A percentile compares a stretch with the other conserved stretches of the same genome.
These are phyloP conservation scores for Chelonus formosanus DNA, from an alignment of 2,888 invertebrate species.

Conservation along the genomic window DNA sequence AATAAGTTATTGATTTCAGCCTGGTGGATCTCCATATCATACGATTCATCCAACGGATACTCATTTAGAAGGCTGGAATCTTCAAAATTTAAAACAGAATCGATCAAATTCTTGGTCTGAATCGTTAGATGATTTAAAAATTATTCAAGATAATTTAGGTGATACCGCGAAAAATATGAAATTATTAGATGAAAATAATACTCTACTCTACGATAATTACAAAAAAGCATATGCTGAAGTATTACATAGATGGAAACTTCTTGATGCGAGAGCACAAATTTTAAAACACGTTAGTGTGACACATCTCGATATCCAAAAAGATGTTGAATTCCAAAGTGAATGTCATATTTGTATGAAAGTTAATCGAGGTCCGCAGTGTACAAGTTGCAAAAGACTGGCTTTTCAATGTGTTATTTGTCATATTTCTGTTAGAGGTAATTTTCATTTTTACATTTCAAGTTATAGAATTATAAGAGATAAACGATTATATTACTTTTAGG, in stretches of 20 bases:
- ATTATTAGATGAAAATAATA: slow-evolving; percentile 64
- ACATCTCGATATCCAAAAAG: slow-evolving; percentile 68
- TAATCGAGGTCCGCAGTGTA: slow-evolving; percentile 76
- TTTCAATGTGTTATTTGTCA: slow-evolving; percentile 87
- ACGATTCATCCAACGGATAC: slow-evolving; percentile 86
- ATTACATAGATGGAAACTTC: slow-evolving; percentile 83
- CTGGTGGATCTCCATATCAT: slow-evolving; percentile 87
- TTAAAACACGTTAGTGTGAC: slow-evolving; percentile 70
- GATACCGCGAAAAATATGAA: slow-evolving; percentile 56
- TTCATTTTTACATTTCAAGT: background rate
- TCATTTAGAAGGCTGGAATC: slow-evolving; percentile 79
- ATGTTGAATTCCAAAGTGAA: slow-evolving; percentile 78
- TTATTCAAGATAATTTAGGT: slow-evolving; percentile 60
- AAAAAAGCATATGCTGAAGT: slow-evolving; percentile 90
- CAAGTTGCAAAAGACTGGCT: slow-evolving; percentile 76
- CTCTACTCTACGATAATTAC: slow-evolving; percentile 80
- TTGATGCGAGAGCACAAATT: slow-evolving; percentile 79
- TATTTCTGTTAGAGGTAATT: slow-evolving; percentile 79
- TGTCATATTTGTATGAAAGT: slow-evolving; percentile 77
- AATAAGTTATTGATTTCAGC: slow-evolving; percentile 64
- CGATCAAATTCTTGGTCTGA: slow-evolving; percentile 90
- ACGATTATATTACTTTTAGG: slow-evolving; percentile 54
- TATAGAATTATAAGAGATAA: no score
- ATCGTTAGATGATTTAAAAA: slow-evolving; percentile 77
- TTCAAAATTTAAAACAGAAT: slow-evolving; percentile 74